Percentiles rank a stretch among this genome's conserved stretches.
phyloP scores from a whole-genome alignment of 2,113 vertebrate species.

The Nyctereutes procyonoides region DNA sequence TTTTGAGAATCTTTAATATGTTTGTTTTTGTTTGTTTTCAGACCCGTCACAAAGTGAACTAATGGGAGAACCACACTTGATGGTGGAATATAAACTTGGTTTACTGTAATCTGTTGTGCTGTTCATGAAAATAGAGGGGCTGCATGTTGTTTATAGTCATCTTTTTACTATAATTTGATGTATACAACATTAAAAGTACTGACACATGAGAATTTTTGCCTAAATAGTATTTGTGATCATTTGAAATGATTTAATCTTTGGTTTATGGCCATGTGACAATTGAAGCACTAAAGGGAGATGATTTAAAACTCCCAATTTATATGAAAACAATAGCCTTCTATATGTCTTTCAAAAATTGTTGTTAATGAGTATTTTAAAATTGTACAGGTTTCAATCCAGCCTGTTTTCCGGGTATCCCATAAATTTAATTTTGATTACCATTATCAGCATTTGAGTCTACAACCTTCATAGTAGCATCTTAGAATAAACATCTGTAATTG shows the following conservation, averaged over 20 bases:
- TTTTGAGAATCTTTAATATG: neutral
- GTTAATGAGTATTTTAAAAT: neutral
- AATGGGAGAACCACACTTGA: slow-evolving; percentile 97
- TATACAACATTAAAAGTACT: slow-evolving; percentile 77
- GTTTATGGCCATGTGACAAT: neutral
- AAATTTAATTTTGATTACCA: neutral
- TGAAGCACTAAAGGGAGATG: neutral
- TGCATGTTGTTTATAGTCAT: slow-evolving; percentile 65
- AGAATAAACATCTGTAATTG: neutral
- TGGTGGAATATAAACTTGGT: slow-evolving; percentile 95
- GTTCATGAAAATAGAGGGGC: neutral
- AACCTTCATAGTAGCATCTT: neutral
- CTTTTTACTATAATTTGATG: slow-evolving; percentile 70
- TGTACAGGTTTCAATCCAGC: neutral
- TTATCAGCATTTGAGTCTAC: neutral
- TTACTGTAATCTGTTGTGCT: slow-evolving; percentile 87
- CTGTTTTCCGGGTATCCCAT: neutral
- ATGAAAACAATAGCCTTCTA: neutral
- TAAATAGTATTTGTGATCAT: neutral
- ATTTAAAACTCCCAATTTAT: slow-evolving; percentile 54
- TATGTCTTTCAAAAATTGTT: neutral
- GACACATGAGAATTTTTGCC: slow-evolving; percentile 27
- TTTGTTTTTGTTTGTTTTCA: slow-evolving; percentile 82
- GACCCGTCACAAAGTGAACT: slow-evolving; percentile 95
- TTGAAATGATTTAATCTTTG: slow-evolving; percentile 53